These are phyloP conservation scores for Rhincodon typus DNA, from an alignment of 2,797 vertebrate genomes.

Conservation along the genomic window DNA sequence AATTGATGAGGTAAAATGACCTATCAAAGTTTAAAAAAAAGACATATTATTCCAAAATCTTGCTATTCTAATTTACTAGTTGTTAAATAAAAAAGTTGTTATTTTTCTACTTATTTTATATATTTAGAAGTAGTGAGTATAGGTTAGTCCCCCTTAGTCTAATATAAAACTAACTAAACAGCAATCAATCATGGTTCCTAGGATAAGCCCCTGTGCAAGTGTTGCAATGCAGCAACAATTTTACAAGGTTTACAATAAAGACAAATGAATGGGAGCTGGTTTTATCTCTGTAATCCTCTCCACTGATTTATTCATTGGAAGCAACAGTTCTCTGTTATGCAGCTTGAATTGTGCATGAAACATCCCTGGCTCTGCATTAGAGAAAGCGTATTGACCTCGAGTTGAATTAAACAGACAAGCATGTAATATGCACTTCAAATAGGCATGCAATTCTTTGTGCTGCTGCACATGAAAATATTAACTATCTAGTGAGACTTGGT, in stretches of 20 bases:
- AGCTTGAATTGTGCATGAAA: slow-evolving; percentile 10
- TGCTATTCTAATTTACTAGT: neutral
- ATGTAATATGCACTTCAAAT: neutral
- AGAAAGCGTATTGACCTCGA: neutral
- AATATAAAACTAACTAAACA: neutral
- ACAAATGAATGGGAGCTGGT: neutral
- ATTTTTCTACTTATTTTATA: neutral
- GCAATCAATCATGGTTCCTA: neutral
- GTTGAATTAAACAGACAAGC: slow-evolving; percentile 14
- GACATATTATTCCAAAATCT: neutral
- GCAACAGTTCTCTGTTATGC: neutral
- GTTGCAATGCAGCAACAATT: neutral
- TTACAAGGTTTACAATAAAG: neutral
- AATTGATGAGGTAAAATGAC: neutral
- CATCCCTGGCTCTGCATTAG: neutral
- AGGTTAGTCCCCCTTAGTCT: neutral
- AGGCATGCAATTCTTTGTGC: slow-evolving; percentile 14
- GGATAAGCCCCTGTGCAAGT: too few relatives aligned
- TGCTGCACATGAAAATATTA: slow-evolving; percentile 7
- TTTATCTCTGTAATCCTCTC: neutral
- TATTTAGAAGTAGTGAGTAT: neutral
- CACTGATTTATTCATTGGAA: neutral
- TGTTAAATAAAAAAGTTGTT: neutral
- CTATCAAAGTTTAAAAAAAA: neutral
- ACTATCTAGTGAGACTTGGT: neutral